Evolutionary conservation across 2,113 vertebrate genomes (phyloP).

Genomic region (Thamnophis sirtalis): DNA sequence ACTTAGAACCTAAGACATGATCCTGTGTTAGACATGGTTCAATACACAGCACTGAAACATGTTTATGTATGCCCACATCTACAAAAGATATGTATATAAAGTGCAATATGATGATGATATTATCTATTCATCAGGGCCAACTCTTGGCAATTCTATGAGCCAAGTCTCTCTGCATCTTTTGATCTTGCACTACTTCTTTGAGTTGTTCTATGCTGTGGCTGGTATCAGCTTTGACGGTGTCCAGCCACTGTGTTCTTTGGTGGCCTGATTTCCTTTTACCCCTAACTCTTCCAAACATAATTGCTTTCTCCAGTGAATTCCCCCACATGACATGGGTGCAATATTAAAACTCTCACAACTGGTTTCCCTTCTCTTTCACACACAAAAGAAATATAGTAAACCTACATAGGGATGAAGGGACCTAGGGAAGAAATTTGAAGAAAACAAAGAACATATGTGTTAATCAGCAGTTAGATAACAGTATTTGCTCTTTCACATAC

Average conservation of each 20-base stretch:
- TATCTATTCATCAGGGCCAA: not conserved
- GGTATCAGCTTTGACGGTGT: not conserved
- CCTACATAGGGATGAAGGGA: not conserved
- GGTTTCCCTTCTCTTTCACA: not conserved
- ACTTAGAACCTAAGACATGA: not conserved
- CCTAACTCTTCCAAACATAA: not conserved
- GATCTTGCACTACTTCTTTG: no score
- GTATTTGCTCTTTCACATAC: not conserved
- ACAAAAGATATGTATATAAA: not conserved
- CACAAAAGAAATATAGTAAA: not conserved
- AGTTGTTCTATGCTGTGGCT: no score
- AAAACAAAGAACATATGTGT: not conserved
- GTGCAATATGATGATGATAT: not conserved
- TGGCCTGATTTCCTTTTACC: not conserved
- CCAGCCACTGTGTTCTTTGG: not conserved
- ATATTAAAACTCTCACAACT: not conserved
- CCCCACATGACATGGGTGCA: not conserved
- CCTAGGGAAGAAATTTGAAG: not conserved
- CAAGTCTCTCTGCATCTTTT: no score
- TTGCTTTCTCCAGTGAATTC: not conserved
- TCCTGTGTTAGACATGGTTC: not conserved
- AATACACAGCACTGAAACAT: not conserved
- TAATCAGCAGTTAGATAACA: not conserved
- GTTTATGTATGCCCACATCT: not conserved
- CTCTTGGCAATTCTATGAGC: not conserved